These are phyloP conservation scores for Vulpes lagopus DNA, from an alignment of 2,113 vertebrate species.

Conservation along the genomic window DNA sequence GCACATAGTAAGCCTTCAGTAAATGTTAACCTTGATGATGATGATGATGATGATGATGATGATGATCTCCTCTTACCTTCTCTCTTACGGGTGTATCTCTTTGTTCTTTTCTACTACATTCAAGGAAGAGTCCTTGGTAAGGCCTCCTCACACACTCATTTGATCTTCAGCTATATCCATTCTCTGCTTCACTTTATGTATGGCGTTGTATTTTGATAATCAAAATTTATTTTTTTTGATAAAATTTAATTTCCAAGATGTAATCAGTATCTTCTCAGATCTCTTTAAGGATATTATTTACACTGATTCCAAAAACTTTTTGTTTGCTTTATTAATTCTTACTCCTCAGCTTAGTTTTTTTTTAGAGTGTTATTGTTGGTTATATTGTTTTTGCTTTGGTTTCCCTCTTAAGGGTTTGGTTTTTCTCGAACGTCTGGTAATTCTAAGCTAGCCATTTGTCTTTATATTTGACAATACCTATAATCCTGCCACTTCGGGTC, in stretches of 20 bases:
- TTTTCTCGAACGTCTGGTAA: slow-evolving; percentile 23
- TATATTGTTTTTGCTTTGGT: neutral
- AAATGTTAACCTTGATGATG: neutral
- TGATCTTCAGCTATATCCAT: neutral
- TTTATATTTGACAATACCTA: slow-evolving; percentile 10
- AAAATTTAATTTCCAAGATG: neutral
- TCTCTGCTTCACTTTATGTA: neutral
- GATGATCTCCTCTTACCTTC: neutral
- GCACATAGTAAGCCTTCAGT: neutral
- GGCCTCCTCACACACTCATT: neutral
- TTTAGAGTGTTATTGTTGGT: neutral
- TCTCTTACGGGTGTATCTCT: neutral
- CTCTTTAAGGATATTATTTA: neutral
- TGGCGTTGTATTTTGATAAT: slow-evolving; percentile 10
- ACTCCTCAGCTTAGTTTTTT: neutral
- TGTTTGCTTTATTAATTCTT: neutral
- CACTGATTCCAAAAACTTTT: neutral
- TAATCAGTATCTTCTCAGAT: neutral
- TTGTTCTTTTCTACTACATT: neutral
- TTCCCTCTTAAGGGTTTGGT: neutral
- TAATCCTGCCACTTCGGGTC: slow-evolving; percentile 35
- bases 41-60: neutral
- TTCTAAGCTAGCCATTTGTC: neutral
- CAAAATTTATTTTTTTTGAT: neutral
- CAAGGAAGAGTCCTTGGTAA: neutral